These are phyloP conservation scores for Apis florea DNA, from an alignment of 1,140 invertebrate genomes.

Conservation along the genomic window DNA sequence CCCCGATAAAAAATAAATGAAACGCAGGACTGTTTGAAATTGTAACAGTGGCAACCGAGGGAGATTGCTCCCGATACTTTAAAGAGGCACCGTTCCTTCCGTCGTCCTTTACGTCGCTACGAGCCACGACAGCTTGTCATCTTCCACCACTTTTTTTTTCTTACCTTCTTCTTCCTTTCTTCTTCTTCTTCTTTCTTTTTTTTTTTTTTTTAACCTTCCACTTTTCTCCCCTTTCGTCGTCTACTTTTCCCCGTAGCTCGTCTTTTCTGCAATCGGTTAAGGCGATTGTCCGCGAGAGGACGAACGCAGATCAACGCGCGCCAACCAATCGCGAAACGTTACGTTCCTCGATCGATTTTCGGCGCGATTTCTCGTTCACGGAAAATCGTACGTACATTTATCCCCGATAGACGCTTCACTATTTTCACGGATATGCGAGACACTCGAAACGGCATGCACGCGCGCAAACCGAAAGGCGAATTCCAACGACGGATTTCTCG, in stretches of 20 bases:
- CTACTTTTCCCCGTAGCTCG: not conserved
- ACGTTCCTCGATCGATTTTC: not conserved
- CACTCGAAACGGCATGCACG: not conserved
- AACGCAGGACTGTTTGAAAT: conserved; percentile 69
- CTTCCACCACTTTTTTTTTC: not conserved
- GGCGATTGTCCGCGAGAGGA: conserved; percentile 20
- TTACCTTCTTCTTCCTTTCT: not conserved
- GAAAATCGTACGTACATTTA: not conserved
- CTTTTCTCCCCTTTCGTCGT: not conserved
- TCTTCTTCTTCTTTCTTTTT: not conserved
- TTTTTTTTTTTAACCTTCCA: too few species aligned
- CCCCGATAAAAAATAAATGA: conserved; percentile 71
- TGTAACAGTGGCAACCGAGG: conserved; percentile 66
- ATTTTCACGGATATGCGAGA: too few species aligned
- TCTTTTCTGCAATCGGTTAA: conserved; percentile 36
- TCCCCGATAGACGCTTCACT: too few species aligned
- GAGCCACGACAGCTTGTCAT: conserved; percentile 36
- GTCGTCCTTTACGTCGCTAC: conserved; percentile 42
- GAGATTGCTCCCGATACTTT: conserved; percentile 63
- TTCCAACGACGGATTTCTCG: not conserved
- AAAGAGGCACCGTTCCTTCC: conserved; percentile 62
- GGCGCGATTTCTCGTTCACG: not conserved
- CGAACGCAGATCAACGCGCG: not conserved
- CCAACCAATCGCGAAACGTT: not conserved
- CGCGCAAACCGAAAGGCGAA: not conserved